These are phyloP conservation scores for Microcebus tavaratra DNA, from an alignment of 2,113 vertebrate species.

Conservation along the genomic window DNA sequence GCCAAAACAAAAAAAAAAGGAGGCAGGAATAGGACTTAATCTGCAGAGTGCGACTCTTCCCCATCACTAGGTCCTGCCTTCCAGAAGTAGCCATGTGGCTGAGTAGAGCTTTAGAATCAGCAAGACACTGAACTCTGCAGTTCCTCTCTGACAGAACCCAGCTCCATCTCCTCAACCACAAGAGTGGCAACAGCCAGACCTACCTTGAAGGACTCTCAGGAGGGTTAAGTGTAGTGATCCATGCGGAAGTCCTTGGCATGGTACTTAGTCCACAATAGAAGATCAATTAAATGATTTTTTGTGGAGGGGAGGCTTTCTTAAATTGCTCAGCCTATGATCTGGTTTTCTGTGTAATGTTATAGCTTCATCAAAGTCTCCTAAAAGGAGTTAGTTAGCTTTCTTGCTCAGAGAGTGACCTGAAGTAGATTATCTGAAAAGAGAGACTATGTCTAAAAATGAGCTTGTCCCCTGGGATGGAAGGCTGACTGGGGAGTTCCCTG, in stretches of 20 bases:
- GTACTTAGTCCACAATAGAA: background rate
- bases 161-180: background rate
- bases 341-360: background rate
- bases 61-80: background rate
- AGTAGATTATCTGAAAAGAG: background rate
- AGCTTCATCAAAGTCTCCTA: background rate
- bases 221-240: background rate
- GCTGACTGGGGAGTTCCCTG: background rate
- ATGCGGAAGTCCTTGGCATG: background rate
- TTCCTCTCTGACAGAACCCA: background rate
- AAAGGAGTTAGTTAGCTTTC: background rate
- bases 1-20: background rate
- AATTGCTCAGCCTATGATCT: background rate
- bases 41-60: background rate
- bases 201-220: background rate
- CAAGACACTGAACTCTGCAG: background rate
- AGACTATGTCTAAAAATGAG: background rate
- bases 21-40: background rate
- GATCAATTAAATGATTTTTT: background rate
- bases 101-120: background rate
- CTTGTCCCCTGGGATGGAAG: background rate
- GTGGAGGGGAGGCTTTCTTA: background rate
- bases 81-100: background rate
- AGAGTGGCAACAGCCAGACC: background rate
- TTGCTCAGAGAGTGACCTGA: background rate